Evolutionary conservation across 1,140 invertebrate species (phyloP).

Genomic region (Trigoniulus corallinus): DNA sequence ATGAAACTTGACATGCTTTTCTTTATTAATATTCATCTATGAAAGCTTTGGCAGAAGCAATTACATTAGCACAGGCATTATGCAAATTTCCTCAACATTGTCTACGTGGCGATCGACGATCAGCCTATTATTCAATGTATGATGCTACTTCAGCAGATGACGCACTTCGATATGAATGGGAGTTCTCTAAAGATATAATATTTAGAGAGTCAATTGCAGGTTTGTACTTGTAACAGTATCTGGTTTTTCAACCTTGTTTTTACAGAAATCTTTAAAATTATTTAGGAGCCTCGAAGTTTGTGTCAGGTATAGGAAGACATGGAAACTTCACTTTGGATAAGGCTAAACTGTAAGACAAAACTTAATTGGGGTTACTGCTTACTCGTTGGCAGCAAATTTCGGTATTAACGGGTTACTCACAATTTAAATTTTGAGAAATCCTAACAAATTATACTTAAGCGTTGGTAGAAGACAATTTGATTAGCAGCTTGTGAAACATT

Average conservation of each 20-base stretch:
- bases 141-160: conserved; percentile 38
- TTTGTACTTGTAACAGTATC: conserved; percentile 11
- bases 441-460: too few species aligned
- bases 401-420: too few species aligned
- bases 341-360: too few species aligned
- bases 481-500: too few species aligned
- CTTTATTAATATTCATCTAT: too few species aligned
- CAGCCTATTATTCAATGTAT: conserved; percentile 35
- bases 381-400: too few species aligned
- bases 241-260: too few species aligned
- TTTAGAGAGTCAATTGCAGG: conserved; percentile 28
- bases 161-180: conserved; percentile 47
- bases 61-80: conserved; percentile 53
- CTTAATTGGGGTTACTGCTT: too few species aligned
- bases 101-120: conserved; percentile 51
- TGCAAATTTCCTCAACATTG: conserved; percentile 64
- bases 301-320: conserved; percentile 48
- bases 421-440: too few species aligned
- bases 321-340: conserved; percentile 56
- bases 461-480: too few species aligned
- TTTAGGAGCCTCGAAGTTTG: conserved; percentile 49
- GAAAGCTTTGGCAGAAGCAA: conserved; percentile 55
- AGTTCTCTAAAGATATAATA: conserved; percentile 41
- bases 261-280: conserved; percentile 16
- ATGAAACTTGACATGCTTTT: too few species aligned